Conservation (phyloP, 2,797 vertebrate genomes). For the Halcyon leucocephala region DNA sequence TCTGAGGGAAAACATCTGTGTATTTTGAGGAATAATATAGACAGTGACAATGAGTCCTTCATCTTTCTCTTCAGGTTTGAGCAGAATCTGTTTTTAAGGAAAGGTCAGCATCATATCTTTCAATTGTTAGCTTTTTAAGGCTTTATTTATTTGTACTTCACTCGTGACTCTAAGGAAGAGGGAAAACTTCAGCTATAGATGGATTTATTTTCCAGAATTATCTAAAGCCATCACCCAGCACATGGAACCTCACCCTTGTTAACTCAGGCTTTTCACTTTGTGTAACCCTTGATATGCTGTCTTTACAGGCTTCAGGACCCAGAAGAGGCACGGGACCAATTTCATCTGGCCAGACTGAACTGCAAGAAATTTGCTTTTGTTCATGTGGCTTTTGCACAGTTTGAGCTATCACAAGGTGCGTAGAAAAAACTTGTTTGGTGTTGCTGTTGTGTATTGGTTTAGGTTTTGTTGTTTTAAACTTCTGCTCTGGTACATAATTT, state of each 20-base stretch:
- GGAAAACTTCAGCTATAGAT: background rate
- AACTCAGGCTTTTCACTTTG: background rate
- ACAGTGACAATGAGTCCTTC: background rate
- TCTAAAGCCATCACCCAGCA: background rate
- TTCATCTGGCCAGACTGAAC: constrained; percentile 90
- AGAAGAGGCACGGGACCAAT: constrained; percentile 90
- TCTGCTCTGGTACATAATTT: background rate
- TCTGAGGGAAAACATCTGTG: background rate
- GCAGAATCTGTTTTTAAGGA: background rate
- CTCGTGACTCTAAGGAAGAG: background rate
- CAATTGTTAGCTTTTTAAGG: background rate
- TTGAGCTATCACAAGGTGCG: constrained; percentile 91
- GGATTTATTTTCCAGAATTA: background rate
- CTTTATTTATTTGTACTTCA: background rate
- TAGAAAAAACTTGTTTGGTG: background rate
- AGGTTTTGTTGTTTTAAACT: background rate
- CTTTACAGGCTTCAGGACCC: constrained; percentile 89
- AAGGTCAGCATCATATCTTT: background rate
- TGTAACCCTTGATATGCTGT: background rate
- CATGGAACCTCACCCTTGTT: background rate
- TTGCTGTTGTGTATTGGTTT: background rate
- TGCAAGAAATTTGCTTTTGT: constrained; percentile 96
- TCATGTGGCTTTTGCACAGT: constrained; percentile 92
- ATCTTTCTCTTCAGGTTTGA: background rate
- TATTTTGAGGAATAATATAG: background rate